Base-by-base conservation (phyloP, 1,140 invertebrate genomes). In the Watersipora subatra region DNA sequence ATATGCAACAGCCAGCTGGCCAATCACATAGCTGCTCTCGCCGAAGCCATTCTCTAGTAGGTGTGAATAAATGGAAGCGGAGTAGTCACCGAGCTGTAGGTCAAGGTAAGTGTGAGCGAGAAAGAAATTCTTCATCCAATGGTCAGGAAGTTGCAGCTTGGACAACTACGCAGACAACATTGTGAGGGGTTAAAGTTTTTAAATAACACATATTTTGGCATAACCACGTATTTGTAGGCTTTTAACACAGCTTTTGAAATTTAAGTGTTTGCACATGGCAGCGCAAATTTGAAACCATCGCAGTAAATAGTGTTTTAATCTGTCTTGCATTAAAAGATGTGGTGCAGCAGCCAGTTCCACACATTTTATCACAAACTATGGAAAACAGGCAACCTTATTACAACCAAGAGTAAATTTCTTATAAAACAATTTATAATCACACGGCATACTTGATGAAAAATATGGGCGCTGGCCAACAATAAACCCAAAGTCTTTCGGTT, bases 111-210 rank as follows among this genome's bases (percentile, higher is more conserved):
- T 88, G 75, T 94, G 89, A 2, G 88, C 93, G 66, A 89, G 80
- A 77, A 97, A 98, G 72, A 97, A 91, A 66, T 91, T 85, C 76
- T 91, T 90, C 82, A 97, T 92, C 93, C 94, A 97, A 80, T 94
- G 91, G 73, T 88, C 85, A 0, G 92, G 92, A 27, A 96, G 75
- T 46, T 83, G 79, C 3, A 92, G 71, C 15, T 84, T 84, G 64
- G 86, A 81, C 30, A 93, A 68, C 83, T 85, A 73, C 58, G 76
- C 71, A 68, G 29, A 64, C 61, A 27, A 26, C 64, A 30, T n/a
- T n/a, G n/a, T n/a, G n/a, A n/a, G n/a, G n/a, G n/a, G n/a, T n/a
- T n/a, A n/a, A n/a, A n/a, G n/a, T n/a, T n/a, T n/a, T 62, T 62
- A 61, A 62, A 64, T 22, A 68, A 28, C 20, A 69, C 29, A 20